phyloP scores from a whole-genome alignment of 2,113 vertebrate species.

The Nerophis lumbriciformis region DNA sequence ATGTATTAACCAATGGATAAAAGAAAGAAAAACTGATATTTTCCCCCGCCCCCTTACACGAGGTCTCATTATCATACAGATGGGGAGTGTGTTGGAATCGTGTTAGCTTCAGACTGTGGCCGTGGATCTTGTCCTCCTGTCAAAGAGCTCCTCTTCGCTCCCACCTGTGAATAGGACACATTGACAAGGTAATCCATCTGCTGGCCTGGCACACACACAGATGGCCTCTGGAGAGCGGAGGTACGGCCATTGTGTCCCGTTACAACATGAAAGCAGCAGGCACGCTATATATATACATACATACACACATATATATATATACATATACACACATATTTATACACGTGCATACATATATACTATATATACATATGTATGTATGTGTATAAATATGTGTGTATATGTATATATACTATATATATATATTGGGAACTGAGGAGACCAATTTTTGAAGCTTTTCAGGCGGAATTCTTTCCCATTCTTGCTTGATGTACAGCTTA shows the following conservation, averaged over 20 bases:
- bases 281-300: slow-evolving; percentile 12
- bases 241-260: slow-evolving; percentile 60
- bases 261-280: slow-evolving; percentile 68
- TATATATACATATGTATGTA: too few species aligned
- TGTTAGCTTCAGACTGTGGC: slow-evolving; percentile 28
- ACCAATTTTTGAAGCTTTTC: too few species aligned
- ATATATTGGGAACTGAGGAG: too few species aligned
- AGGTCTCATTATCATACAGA: slow-evolving; percentile 61
- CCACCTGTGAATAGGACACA: slow-evolving; percentile 61
- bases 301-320: too few species aligned
- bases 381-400: too few species aligned
- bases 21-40: slow-evolving; percentile 5
- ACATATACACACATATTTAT: too few species aligned
- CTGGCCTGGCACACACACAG: slow-evolving; percentile 43
- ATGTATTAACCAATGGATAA: neutral
- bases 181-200: slow-evolving; percentile 60
- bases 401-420: too few species aligned
- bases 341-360: too few species aligned
- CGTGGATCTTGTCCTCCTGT: slow-evolving; percentile 50
- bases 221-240: slow-evolving; percentile 54
- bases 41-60: neutral
- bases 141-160: slow-evolving; percentile 57
- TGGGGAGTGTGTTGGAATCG: slow-evolving; percentile 60
- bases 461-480: too few species aligned
- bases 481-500: too few species aligned